Conservation (phyloP, 2,888 invertebrate species). For the Leptinotarsa juncta region DNA sequence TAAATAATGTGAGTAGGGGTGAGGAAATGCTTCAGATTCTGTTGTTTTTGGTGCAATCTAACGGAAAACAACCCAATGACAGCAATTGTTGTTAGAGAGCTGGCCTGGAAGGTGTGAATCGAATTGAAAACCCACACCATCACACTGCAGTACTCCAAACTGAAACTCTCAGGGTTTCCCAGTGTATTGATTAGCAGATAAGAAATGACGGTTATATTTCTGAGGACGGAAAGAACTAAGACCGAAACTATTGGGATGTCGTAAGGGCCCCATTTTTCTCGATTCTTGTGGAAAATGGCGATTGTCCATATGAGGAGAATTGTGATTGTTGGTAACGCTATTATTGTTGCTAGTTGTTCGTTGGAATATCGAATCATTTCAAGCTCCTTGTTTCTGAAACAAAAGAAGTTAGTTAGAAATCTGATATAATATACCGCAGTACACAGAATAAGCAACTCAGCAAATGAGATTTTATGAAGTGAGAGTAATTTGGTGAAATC, state of each 20-base stretch:
- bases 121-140: slow-evolving; percentile 68
- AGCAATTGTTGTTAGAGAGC: slow-evolving; percentile 67
- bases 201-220: slow-evolving; percentile 63
- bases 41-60: slow-evolving; percentile 60
- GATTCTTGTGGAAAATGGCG: slow-evolving; percentile 68
- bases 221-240: slow-evolving; percentile 62
- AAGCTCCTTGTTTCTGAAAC: slow-evolving; percentile 30
- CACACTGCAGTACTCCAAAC: slow-evolving; percentile 64
- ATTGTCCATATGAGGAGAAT: slow-evolving; percentile 67
- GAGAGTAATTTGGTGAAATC: not conserved
- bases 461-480: no score
- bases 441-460: no score
- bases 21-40: slow-evolving; percentile 61
- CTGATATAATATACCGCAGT: no score
- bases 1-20: slow-evolving; percentile 66
- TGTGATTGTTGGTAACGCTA: slow-evolving; percentile 65
- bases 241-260: slow-evolving; percentile 68
- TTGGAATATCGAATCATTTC: slow-evolving; percentile 60
- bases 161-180: slow-evolving; percentile 49
- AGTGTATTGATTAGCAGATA: slow-evolving; percentile 62
- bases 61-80: slow-evolving; percentile 66
- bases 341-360: slow-evolving; percentile 64
- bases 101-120: slow-evolving; percentile 68
- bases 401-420: slow-evolving; percentile 24
- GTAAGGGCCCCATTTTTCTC: slow-evolving; percentile 67